phyloP scores from a whole-genome alignment of 1,140 invertebrate genomes.

The Ylistrum balloti region DNA sequence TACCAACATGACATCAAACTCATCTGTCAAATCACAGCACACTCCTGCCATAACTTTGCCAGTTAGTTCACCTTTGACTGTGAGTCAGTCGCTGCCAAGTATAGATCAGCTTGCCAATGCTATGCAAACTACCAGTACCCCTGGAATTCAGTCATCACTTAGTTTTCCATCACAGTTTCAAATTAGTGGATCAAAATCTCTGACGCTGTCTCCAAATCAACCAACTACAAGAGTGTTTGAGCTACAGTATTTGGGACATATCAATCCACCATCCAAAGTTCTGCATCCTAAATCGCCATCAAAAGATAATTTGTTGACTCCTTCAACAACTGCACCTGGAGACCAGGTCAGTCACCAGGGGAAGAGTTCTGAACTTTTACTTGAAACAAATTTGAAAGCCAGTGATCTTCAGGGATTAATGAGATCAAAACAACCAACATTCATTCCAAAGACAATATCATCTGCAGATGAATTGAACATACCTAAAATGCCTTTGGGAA shows the following conservation, averaged over 20 bases:
- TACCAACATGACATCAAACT: not conserved
- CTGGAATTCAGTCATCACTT: not conserved
- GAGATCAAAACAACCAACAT: slow-evolving; percentile 1
- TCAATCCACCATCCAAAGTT: slow-evolving; percentile 28
- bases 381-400: not conserved
- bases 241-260: not conserved
- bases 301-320: not conserved
- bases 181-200: not conserved
- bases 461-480: not conserved
- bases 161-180: not conserved
- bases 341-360: not conserved
- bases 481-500: slow-evolving; percentile 18
- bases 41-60: slow-evolving; percentile 3
- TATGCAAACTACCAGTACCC: not conserved
- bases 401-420: not conserved
- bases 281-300: not conserved
- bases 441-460: not conserved
- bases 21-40: not conserved
- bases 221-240: not conserved
- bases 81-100: not conserved
- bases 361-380: not conserved
- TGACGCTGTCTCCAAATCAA: not conserved
- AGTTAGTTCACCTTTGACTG: not conserved
- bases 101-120: not conserved
- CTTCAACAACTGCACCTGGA: not conserved